Percentiles rank a stretch among this genome's conserved stretches.
These are phyloP conservation scores for Agapetus fuscipes DNA, from an alignment of 2,888 invertebrate genomes.

Conservation along the genomic window DNA sequence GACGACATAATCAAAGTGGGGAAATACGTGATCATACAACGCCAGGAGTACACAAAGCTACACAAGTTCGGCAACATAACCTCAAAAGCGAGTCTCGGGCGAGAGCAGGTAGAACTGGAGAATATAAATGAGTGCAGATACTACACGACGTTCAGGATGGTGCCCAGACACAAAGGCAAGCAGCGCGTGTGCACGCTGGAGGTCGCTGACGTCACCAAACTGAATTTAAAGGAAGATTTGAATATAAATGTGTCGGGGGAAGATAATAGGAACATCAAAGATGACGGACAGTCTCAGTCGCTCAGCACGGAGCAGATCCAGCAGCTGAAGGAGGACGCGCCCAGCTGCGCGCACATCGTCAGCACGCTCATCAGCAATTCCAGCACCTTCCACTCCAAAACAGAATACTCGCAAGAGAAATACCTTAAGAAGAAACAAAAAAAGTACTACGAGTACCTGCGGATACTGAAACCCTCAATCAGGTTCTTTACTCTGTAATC, in stretches of 20 bases:
- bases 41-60: constrained; percentile 68
- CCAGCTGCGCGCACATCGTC: constrained; percentile 74
- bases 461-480: constrained; percentile 70
- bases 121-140: constrained; percentile 60
- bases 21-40: constrained; percentile 65
- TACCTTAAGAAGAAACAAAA: constrained; percentile 92
- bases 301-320: constrained; percentile 76
- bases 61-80: constrained; percentile 60
- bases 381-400: constrained; percentile 81
- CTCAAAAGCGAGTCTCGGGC: constrained; percentile 55
- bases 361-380: constrained; percentile 84
- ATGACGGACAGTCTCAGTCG: constrained; percentile 72
- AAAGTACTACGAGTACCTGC: constrained; percentile 81
- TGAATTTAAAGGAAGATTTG: constrained; percentile 47
- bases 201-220: constrained; percentile 37
- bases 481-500: too few species aligned
- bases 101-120: constrained; percentile 57
- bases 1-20: constrained; percentile 49
- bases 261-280: constrained; percentile 78
- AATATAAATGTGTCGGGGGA: constrained; percentile 57
- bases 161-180: constrained; percentile 45
- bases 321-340: constrained; percentile 63
- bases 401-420: constrained; percentile 87
- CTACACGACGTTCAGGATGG: constrained; percentile 68
- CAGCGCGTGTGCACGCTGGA: constrained; percentile 48